Evolutionary conservation across 2,797 vertebrate species (phyloP), one percentile per base, ranked within the genome.

Genomic region (Steatocranus sp.): DNA sequence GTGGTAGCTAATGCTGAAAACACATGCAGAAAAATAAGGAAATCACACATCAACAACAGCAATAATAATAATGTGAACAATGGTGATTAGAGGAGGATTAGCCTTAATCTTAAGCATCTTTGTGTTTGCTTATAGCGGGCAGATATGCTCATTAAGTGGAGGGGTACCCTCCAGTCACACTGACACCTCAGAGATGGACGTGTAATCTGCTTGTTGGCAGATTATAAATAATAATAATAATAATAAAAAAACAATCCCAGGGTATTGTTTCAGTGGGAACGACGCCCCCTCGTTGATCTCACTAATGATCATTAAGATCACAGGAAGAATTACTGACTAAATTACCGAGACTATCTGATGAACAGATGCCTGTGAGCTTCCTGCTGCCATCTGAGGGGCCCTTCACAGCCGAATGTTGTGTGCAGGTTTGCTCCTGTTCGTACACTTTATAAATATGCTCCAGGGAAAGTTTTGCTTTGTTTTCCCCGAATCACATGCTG

Each of bases 201-300:
- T 87, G 43, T 91, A 94, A 95, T 95, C 93, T 93, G 87, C 86
- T 95, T 92, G 82, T 80, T 83, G 81, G 86, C 84, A 85, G 92
- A 94, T 94, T 94, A 94, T 84, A 32, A 18, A 56, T 54, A n/a
- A n/a, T n/a, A n/a, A n/a, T n/a, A n/a, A n/a, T n/a, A n/a, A n/a
- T n/a, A n/a, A n/a, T n/a, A 88, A 91, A 88, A 75, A 91, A 79
- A 10, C 85, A 93, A 90, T 91, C 83, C 79, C 78, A 83, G 80
- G 53, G 82, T 86, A n/a, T 50, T 61, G 58, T 80, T 17, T 51
- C 1, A 38, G 51, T 18, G n/a, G 50, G 5, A 20, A 36, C 48
- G 76, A 34, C 18, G 32, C 49, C 20, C 51, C 25, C 12, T 4
- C 58, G 18, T 5, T 3, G 76, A 66, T 80, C 77, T 70, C 81